phyloP scores from a whole-genome alignment of 2,113 vertebrate species.

The Pedionomus torquatus region DNA sequence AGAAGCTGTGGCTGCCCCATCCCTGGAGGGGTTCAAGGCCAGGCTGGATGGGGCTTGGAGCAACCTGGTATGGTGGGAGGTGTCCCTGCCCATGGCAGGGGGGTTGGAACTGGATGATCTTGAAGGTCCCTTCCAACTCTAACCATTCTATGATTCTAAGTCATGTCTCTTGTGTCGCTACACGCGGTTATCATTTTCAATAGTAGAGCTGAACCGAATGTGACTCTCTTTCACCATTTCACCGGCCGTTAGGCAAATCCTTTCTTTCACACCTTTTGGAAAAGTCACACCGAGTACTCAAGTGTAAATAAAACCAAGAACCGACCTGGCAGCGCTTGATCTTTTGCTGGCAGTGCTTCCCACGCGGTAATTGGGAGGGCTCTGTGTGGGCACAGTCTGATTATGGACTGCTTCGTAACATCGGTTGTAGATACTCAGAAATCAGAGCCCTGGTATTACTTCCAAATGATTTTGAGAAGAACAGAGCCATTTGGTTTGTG shows the following conservation, averaged over 20 bases:
- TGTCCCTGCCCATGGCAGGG: too few species aligned
- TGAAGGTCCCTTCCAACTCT: too few species aligned
- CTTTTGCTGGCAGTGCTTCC: slow-evolving; percentile 48
- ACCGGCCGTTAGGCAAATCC: background rate
- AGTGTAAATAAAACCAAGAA: slow-evolving; percentile 51
- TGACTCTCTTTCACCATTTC: background rate
- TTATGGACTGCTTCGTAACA: background rate
- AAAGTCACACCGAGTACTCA: background rate
- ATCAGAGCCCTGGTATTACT: background rate
- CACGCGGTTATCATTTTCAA: background rate
- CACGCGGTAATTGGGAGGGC: background rate
- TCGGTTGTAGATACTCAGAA: slow-evolving; percentile 5
- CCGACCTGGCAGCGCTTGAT: background rate
- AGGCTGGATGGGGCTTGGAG: too few species aligned
- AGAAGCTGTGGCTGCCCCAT: too few species aligned
- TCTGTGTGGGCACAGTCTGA: slow-evolving; percentile 45
- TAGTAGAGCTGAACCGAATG: background rate
- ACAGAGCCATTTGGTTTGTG: slow-evolving; percentile 24
- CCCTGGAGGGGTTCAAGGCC: too few species aligned
- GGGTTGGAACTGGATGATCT: too few species aligned
- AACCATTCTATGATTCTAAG: too few species aligned
- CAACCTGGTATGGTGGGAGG: too few species aligned
- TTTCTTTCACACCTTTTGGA: slow-evolving; percentile 15
- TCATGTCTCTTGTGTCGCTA: background rate
- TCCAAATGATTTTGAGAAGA: background rate